Conservation (phyloP, 2,113 vertebrate species). For the Plecturocebus donacophilus region DNA sequence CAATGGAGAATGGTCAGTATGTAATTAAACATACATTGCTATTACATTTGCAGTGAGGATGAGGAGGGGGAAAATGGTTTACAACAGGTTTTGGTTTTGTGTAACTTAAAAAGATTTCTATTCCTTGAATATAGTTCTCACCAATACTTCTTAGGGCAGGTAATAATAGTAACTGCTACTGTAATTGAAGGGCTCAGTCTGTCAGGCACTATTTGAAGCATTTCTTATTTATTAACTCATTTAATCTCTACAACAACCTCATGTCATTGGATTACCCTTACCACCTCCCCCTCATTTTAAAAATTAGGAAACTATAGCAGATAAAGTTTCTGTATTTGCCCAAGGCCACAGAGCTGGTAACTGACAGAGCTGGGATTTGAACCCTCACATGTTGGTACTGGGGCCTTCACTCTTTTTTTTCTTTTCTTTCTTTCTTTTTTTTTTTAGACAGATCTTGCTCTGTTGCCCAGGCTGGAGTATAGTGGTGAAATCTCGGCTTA, state of each 20-base stretch:
- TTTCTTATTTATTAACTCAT: not conserved
- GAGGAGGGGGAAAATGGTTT: not conserved
- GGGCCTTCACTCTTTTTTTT: not conserved
- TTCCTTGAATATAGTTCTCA: not conserved
- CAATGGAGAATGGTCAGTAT: not conserved
- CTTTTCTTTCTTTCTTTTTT: too few species aligned
- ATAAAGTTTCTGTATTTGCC: not conserved
- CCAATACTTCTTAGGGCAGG: not conserved
- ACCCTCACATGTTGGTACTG: not conserved
- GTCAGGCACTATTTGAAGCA: not conserved
- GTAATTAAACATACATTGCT: not conserved
- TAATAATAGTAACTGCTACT: not conserved
- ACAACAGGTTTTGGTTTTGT: not conserved
- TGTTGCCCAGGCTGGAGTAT: too few species aligned
- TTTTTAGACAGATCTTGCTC: too few species aligned
- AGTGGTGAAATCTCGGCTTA: too few species aligned
- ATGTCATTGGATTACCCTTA: not conserved
- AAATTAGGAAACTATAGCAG: not conserved
- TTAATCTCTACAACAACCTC: not conserved
- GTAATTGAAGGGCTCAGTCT: not conserved
- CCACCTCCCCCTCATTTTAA: not conserved
- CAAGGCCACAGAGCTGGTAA: not conserved
- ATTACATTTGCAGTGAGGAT: not conserved
- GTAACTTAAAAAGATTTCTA: not conserved
- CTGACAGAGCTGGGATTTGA: not conserved